These are phyloP conservation scores for Hyperopisus bebe DNA, from an alignment of 2,113 vertebrate genomes.

Conservation along the genomic window DNA sequence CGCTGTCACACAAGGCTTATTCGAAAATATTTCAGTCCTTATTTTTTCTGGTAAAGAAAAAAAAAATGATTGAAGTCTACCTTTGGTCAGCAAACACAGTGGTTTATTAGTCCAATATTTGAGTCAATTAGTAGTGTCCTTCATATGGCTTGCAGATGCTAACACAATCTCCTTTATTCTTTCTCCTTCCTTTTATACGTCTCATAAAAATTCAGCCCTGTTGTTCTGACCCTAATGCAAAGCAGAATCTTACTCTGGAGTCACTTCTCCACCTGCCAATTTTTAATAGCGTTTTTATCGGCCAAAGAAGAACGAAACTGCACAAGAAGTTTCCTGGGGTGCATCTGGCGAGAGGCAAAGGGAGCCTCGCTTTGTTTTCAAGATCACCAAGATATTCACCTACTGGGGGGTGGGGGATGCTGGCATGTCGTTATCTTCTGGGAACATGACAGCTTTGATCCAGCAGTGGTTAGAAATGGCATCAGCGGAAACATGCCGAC, in stretches of 20 bases:
- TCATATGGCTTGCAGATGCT: slow-evolving; percentile 60
- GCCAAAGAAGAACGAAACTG: slow-evolving; percentile 42
- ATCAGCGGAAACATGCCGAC: slow-evolving; percentile 45
- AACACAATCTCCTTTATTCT: slow-evolving; percentile 36
- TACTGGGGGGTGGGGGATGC: slow-evolving; percentile 2
- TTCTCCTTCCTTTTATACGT: slow-evolving; percentile 33
- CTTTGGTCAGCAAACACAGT: slow-evolving; percentile 47
- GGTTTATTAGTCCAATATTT: slow-evolving; percentile 51
- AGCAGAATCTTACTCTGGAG: slow-evolving; percentile 50
- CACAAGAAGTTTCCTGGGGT: slow-evolving; percentile 42
- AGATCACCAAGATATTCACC: slow-evolving; percentile 34
- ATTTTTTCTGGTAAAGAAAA: not conserved
- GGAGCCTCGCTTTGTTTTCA: slow-evolving; percentile 34
- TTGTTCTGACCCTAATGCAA: slow-evolving; percentile 64
- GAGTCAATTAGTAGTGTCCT: slow-evolving; percentile 51
- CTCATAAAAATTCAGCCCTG: slow-evolving; percentile 45
- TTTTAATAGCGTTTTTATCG: slow-evolving; percentile 26
- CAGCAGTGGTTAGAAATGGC: slow-evolving; percentile 40
- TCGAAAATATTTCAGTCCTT: not conserved
- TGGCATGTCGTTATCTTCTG: slow-evolving; percentile 30
- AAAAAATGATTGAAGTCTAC: slow-evolving; percentile 3
- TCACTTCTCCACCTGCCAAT: slow-evolving; percentile 41
- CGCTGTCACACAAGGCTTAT: not conserved
- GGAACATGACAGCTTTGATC: slow-evolving; percentile 54
- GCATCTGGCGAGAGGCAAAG: slow-evolving; percentile 23